phyloP scores from a whole-genome alignment of 2,113 vertebrate genomes.

The Chaetodon trifascialis region DNA sequence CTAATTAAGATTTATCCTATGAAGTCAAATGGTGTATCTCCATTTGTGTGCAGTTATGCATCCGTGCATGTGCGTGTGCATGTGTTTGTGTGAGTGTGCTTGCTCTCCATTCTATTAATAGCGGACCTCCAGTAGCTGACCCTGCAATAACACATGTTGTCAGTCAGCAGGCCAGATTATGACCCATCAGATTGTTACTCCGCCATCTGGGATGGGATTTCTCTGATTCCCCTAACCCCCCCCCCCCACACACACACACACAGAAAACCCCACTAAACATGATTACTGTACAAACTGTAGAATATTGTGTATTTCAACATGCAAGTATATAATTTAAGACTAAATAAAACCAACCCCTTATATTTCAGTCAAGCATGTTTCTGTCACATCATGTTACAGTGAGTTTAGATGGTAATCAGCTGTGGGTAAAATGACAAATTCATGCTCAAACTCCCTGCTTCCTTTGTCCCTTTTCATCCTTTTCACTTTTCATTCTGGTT shows the following conservation, averaged over 20 bases:
- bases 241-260: not conserved
- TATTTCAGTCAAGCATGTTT: not conserved
- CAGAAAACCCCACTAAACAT: not conserved
- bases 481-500: not conserved
- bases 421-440: not conserved
- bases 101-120: constrained; percentile 62
- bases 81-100: constrained; percentile 7
- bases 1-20: not conserved
- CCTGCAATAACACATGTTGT: constrained; percentile 70
- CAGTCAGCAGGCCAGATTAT: constrained; percentile 73
- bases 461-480: not conserved
- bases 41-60: not conserved
- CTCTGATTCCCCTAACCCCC: constrained; percentile 1
- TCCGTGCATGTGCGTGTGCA: not conserved
- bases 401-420: not conserved
- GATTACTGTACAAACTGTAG: not conserved
- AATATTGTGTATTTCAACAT: not conserved
- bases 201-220: constrained; percentile 64
- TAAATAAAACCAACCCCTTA: not conserved
- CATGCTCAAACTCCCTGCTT: not conserved
- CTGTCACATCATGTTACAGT: not conserved
- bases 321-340: not conserved
- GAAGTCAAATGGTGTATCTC: not conserved
- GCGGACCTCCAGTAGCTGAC: constrained; percentile 54
- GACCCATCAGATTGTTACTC: constrained; percentile 68